Base-by-base conservation (phyloP, 1,140 invertebrate species). In the Conopomorpha cramerella region DNA sequence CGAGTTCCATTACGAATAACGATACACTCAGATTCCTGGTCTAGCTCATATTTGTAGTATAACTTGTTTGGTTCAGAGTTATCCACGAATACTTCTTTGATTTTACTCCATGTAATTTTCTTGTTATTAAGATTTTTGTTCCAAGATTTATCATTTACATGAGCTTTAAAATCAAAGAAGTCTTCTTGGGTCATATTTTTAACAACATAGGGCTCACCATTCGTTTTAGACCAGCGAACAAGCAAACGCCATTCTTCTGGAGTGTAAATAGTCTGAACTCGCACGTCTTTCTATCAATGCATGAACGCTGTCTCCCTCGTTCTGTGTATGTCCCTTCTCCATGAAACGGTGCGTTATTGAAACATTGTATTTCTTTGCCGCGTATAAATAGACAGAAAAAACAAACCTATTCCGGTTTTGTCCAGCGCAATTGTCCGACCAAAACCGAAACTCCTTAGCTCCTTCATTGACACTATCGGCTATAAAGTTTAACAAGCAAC, bases 391-490 rank as follows among this genome's bases (percentile, higher is more conserved):
- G 40, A 64, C 26, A 4, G 36, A 35, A 45, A 51, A 65, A 11
- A 71, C 36, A 31, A 43, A 52, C 4, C 51, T 46, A 34, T 70
- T 67, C 10, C 50, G 38, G 39, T 72, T 70, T 41, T 71, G 55
- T 6, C 64, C 60, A 7, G 41, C 34, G 43, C 64, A 71, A 35
- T 67, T 71, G 35, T 70, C 63, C 0, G 55, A 61, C 41, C 58
- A 60, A 11, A 34, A 30, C 8, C 29, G 29, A 30, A 30, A 30
- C 15, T 30, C 29, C 14, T 30, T 14, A 2, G 15, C 29, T 13
- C 29, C 29, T 14, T 15, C 15, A 13, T 30, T 1, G 17, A 18
- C 11, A 29, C 18, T 2, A 2, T 25, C 6, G 18, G 43, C 8
- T 18, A 56, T 43, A 38, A 48, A 52, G 39, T 34, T 34, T 37